Conservation (phyloP, 2,888 invertebrate species). For the Candidula unifasciata region DNA sequence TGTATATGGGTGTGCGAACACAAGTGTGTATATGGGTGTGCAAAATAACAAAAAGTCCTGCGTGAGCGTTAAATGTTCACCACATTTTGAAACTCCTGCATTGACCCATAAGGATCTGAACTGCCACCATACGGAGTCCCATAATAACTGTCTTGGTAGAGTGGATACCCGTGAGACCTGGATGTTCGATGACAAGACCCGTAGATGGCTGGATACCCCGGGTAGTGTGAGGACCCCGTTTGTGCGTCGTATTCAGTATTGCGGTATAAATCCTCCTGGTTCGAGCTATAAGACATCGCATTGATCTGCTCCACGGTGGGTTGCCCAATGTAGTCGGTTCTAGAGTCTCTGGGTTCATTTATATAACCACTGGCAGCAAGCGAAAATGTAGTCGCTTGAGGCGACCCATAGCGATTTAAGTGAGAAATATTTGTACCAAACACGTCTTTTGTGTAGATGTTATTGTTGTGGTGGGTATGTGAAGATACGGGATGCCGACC, state of each 20-base stretch:
- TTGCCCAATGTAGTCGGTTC: neutral
- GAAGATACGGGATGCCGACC: neutral
- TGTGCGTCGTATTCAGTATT: neutral
- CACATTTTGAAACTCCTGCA: constrained; percentile 22
- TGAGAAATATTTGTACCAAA: neutral
- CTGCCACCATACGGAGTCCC: neutral
- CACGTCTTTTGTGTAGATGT: constrained; percentile 22
- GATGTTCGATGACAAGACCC: neutral
- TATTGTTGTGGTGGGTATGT: neutral
- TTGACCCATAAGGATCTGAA: neutral
- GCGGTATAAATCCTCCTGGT: neutral
- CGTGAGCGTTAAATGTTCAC: neutral
- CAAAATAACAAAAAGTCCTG: neutral
- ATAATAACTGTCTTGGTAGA: constrained; percentile 14
- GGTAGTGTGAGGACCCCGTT: neutral
- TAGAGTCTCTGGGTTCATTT: neutral
- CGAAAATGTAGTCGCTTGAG: neutral
- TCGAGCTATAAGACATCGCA: neutral
- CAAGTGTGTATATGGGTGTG: too few species aligned
- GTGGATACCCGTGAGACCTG: neutral
- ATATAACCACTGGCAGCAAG: neutral
- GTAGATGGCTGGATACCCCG: neutral
- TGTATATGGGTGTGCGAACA: too few species aligned
- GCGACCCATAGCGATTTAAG: neutral
- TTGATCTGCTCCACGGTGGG: neutral